Percentiles rank a stretch among this genome's conserved stretches.
These are phyloP conservation scores for Epinotia ramella DNA, from an alignment of 2,888 invertebrate genomes.

Conservation along the genomic window DNA sequence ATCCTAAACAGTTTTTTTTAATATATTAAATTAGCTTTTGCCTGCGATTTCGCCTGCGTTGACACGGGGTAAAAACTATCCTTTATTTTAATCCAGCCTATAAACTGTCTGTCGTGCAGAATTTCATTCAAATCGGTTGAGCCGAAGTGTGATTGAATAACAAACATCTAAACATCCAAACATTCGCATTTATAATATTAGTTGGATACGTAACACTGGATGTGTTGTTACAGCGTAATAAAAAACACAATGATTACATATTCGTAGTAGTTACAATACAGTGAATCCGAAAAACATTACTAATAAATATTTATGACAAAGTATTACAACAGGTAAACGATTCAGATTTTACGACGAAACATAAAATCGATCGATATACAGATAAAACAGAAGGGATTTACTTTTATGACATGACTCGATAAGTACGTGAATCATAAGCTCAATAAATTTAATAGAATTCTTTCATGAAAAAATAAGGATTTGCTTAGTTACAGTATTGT, in stretches of 20 bases:
- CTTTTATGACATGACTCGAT: slow-evolving; percentile 24
- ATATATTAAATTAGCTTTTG: no score
- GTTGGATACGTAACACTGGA: no score
- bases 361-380: slow-evolving; percentile 40
- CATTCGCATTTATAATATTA: no score
- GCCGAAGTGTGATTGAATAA: no score
- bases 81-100: no score
- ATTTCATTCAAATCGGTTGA: no score
- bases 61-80: no score
- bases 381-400: slow-evolving; percentile 33
- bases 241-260: neutral
- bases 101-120: no score
- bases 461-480: slow-evolving; percentile 5
- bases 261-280: slow-evolving; percentile 9
- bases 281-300: slow-evolving; percentile 24
- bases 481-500: neutral
- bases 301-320: slow-evolving; percentile 39
- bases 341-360: slow-evolving; percentile 34
- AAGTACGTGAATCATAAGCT: slow-evolving; percentile 8
- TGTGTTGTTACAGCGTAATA: neutral
- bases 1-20: no score
- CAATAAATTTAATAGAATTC: neutral
- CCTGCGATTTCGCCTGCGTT: no score
- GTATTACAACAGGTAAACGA: slow-evolving; percentile 38
- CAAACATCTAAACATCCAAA: no score